Base-by-base conservation (phyloP, 2,113 vertebrate genomes). In the Nerophis ophidion region DNA sequence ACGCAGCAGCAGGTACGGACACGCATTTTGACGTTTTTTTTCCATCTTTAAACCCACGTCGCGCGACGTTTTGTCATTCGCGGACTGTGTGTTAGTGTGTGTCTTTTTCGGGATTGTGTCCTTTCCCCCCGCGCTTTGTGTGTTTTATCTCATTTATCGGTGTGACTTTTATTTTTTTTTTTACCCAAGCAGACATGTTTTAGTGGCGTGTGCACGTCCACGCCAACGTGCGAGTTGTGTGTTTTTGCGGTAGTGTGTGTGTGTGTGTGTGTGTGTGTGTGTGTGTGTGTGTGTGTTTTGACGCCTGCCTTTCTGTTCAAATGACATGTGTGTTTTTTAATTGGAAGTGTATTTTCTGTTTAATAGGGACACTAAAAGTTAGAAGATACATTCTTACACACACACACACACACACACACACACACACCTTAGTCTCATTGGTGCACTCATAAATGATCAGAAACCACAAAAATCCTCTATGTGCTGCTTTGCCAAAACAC, bases 1-100 rank as follows among this genome's bases (percentile, higher is more conserved):
- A 72, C 81, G 52, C 68, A 33, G 74, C 78, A 61, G 33, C 86
- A 87, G 89, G 90, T 91, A 79, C n/a, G 90, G 88, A 33, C 19
- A n/a, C 62, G 47, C 63, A 60, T 7, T 36, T 40, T 12, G 52
- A 64, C 65, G 68, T 68, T 42, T 33, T 19, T 38, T 9, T 10
- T 2, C 4, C 8, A 44, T 44, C 40, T 11, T 11, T 11, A 44
- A 44, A 6, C 11, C 10, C 12, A 50, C 63, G 70, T 71, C 64
- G 57, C 46, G 58, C 46, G 11, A 16, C 8, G 54, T 56, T 6
- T 26, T 11, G 57, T 44, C 38, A 5, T 11, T 16, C 40, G 54
- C 17, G 16, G 16, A n/a, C 15, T 40, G 49, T 51, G 17, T 11
- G 17, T 51, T 26, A 26, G 16, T 49, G 7, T 11, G 13, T 15